Percentiles rank a stretch among this genome's conserved stretches.
Evolutionary conservation across 2,113 vertebrate species (phyloP).

Genomic region (Odontophorus gujanensis): DNA sequence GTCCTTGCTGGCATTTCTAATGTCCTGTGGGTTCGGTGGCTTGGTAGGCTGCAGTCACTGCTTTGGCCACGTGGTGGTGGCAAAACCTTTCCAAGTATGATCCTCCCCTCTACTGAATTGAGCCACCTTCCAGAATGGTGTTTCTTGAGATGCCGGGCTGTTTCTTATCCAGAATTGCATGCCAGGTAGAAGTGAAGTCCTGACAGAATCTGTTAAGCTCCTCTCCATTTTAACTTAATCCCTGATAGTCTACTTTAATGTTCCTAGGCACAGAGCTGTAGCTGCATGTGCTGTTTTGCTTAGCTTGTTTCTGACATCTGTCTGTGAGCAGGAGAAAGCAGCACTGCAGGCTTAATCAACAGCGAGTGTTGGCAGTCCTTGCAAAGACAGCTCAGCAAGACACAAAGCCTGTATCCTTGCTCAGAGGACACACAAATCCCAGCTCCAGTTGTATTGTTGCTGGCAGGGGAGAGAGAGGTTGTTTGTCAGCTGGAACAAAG

Average conservation of each 20-base stretch:
- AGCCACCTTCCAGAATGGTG: not conserved
- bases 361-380: constrained; percentile 58
- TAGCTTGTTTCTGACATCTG: constrained; percentile 43
- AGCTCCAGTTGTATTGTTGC: constrained; percentile 14
- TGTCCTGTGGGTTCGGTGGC: not conserved
- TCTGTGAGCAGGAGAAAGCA: constrained; percentile 25
- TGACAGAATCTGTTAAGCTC: not conserved
- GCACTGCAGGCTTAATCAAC: constrained; percentile 51
- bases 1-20: not conserved
- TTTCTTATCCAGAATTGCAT: constrained; percentile 4
- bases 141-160: not conserved
- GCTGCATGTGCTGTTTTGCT: not conserved
- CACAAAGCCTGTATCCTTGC: constrained; percentile 53
- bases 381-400: constrained; percentile 58
- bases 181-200: constrained; percentile 6
- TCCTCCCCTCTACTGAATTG: not conserved
- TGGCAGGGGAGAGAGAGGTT: not conserved
- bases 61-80: constrained; percentile 63
- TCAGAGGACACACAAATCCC: constrained; percentile 49
- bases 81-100: constrained; percentile 30
- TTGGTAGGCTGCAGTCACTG: not conserved
- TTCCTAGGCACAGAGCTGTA: constrained; percentile 8
- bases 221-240: constrained; percentile 29
- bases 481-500: constrained; percentile 57
- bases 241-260: constrained; percentile 4